Evolutionary conservation across 2,797 vertebrate species (phyloP).

Genomic region (Petrocephalus sullivani): DNA sequence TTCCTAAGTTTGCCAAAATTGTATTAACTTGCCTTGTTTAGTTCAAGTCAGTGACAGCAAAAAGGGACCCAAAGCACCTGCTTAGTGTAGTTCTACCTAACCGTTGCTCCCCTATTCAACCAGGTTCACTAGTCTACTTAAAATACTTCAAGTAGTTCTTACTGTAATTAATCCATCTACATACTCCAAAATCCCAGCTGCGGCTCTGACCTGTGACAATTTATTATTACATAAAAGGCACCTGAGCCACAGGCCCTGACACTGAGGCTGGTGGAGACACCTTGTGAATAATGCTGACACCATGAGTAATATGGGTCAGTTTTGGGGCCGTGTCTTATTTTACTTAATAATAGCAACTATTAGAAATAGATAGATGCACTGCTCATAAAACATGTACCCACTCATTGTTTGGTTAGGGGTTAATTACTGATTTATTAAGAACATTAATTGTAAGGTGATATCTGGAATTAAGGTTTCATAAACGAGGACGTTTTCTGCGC

Average conservation of each 20-base stretch:
- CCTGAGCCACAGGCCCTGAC: background rate
- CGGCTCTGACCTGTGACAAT: background rate
- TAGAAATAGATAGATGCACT: background rate
- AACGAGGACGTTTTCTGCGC: background rate
- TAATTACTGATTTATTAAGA: conserved; percentile 13
- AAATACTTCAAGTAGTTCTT: background rate
- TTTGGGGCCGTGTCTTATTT: conserved; percentile 1
- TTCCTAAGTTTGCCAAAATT: background rate
- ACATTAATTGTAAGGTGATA: conserved; percentile 9
- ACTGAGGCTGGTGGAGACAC: background rate
- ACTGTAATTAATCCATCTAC: background rate
- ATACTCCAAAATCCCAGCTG: background rate
- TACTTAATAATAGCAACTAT: conserved; percentile 11
- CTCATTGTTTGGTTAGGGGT: background rate
- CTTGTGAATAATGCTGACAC: background rate
- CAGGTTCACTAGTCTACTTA: background rate
- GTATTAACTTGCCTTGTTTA: background rate
- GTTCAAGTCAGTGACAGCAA: background rate
- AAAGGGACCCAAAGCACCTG: background rate
- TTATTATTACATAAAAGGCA: background rate
- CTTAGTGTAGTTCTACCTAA: background rate
- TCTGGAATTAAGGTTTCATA: background rate
- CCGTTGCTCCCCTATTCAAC: background rate
- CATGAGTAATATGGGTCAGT: background rate
- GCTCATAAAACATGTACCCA: background rate